Percentiles rank a stretch among this genome's conserved stretches.
phyloP scores from a whole-genome alignment of 2,113 vertebrate genomes.

The Catagonus wagneri region DNA sequence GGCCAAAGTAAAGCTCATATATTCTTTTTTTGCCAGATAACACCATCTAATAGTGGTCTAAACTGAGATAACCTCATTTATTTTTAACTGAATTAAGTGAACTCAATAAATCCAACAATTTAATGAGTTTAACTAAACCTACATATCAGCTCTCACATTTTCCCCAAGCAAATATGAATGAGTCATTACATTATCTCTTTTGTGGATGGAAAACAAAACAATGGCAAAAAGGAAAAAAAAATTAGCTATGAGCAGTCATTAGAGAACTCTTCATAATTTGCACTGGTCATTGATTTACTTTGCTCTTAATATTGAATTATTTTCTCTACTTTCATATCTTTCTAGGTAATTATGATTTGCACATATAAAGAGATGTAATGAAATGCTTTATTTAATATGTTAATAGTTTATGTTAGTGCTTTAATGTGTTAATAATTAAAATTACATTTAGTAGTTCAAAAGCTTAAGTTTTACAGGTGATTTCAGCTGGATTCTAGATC shows the following conservation, averaged over 20 bases:
- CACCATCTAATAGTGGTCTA: neutral
- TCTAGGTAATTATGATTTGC: neutral
- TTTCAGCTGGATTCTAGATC: neutral
- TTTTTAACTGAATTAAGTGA: constrained; percentile 65
- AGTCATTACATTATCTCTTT: neutral
- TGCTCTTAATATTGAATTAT: neutral
- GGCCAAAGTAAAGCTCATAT: neutral
- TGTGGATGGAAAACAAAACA: constrained; percentile 33
- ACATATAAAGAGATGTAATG: neutral
- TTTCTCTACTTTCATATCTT: constrained; percentile 32
- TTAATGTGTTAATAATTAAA: constrained; percentile 37
- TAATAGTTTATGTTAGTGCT: neutral
- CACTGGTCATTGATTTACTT: neutral
- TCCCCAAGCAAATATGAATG: neutral
- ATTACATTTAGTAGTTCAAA: neutral
- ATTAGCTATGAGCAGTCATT: neutral
- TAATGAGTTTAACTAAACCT: constrained; percentile 57
- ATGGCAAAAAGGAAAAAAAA: neutral
- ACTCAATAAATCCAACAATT: constrained; percentile 58
- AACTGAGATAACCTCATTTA: constrained; percentile 58
- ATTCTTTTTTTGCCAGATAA: neutral
- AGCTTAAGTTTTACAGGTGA: neutral
- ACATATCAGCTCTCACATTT: neutral
- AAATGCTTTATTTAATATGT: constrained; percentile 17
- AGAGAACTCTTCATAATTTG: neutral